These are phyloP conservation scores for Drymonia ruficornis DNA, from an alignment of 2,888 invertebrate species.

Conservation along the genomic window DNA sequence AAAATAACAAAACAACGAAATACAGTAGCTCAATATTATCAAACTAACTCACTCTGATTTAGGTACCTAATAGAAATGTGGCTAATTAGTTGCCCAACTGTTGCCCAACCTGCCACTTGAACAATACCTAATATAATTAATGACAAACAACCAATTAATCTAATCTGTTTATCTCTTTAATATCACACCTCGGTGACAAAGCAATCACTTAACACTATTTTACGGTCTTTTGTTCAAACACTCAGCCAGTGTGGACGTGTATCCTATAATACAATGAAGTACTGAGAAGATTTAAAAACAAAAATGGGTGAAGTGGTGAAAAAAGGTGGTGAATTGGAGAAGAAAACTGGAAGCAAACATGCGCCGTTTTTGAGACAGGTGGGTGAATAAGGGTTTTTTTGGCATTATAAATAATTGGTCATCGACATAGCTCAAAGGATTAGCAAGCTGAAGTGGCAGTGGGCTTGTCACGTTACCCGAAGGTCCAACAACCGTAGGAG, in stretches of 20 bases:
- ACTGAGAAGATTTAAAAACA: not conserved
- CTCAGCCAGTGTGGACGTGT: slow-evolving; percentile 22
- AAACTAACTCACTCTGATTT: too few species aligned
- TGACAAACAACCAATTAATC: slow-evolving; percentile 11
- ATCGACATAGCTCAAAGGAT: too few species aligned
- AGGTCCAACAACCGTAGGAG: too few species aligned
- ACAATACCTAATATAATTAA: slow-evolving; percentile 10
- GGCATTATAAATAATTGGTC: too few species aligned
- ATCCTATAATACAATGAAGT: not conserved
- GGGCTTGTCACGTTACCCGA: too few species aligned
- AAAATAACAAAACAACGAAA: too few species aligned
- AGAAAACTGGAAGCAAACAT: slow-evolving; percentile 17
- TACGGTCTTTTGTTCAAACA: slow-evolving; percentile 8
- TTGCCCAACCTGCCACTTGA: not conserved
- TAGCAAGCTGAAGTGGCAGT: too few species aligned
- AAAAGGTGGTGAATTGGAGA: slow-evolving; percentile 24
- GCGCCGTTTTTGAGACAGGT: slow-evolving; percentile 52
- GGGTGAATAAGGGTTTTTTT: not conserved
- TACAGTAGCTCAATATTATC: too few species aligned
- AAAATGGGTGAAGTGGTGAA: slow-evolving; percentile 39
- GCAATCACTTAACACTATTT: not conserved
- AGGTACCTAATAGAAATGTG: too few species aligned
- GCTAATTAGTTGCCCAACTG: too few species aligned
- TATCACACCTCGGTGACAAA: slow-evolving; percentile 16
- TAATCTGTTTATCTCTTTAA: slow-evolving; percentile 17